Percentiles rank a stretch among this genome's conserved stretches.
These are phyloP conservation scores for Eptesicus fuscus DNA, from an alignment of 2,113 vertebrate species.

Conservation along the genomic window DNA sequence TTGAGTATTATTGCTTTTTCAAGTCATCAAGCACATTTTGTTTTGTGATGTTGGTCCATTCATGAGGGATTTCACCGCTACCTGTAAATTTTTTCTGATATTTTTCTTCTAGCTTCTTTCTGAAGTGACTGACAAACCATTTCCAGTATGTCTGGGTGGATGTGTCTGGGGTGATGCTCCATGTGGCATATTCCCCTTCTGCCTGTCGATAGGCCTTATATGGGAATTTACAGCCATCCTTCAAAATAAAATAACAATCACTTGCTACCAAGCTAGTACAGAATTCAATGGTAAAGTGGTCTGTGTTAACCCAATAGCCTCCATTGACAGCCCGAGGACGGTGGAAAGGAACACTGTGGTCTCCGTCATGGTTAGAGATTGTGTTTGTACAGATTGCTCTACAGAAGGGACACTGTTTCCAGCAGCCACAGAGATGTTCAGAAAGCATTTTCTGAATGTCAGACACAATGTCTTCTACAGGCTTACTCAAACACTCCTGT, in stretches of 20 bases:
- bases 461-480: too few species aligned
- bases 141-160: conserved; percentile 81
- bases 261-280: conserved; percentile 71
- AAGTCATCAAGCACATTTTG: conserved; percentile 41
- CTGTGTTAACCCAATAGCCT: fast-evolving
- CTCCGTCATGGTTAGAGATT: background rate
- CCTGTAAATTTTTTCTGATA: background rate
- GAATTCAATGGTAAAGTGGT: background rate
- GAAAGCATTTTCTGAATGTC: too few species aligned
- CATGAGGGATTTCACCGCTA: conserved; percentile 66
- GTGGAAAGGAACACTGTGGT: conserved; percentile 60
- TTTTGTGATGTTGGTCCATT: conserved; percentile 59
- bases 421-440: too few species aligned
- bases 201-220: conserved; percentile 71
- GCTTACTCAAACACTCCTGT: background rate
- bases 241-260: fast-evolving
- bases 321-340: background rate
- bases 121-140: conserved; percentile 85
- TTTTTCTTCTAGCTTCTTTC: conserved; percentile 66
- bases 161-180: conserved; percentile 78
- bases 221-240: fast-evolving
- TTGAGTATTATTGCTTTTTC: background rate
- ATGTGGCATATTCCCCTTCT: conserved; percentile 55
- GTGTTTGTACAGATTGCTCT: too few species aligned
- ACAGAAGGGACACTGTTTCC: too few species aligned